Base-by-base conservation (phyloP, 2,888 invertebrate species). In the Calephelis perditalis region DNA sequence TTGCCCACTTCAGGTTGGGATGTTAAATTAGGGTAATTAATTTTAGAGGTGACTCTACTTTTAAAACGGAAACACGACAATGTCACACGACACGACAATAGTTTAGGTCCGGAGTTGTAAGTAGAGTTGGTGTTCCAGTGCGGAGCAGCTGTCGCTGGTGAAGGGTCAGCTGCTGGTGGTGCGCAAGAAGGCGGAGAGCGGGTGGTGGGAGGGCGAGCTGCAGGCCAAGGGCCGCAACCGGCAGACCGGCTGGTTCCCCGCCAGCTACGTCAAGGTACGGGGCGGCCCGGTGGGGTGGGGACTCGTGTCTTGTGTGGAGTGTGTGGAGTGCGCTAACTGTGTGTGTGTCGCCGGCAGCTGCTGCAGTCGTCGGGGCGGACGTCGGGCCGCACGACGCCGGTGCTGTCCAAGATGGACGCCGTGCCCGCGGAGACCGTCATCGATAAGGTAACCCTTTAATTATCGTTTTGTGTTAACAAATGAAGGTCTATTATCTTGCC, bases 121-220 rank as follows among this genome's bases (percentile, higher is more conserved):
- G 26, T 26, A 26, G 26, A 26, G 26, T 56, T 0, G 6, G 5
- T 54, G 49, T 67, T 65, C 0, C 60, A 98, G 98, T 72, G 82
- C 95, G 0, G 99, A 99, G 75, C 99, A 99, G 80, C 90, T 99
- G 49, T 95, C 96, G 12, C 91, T 99, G 44, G 94, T 94, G 69
- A 94, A 97, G 63, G 99, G 99, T 0, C 99, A 99, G 75, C 90
- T 99, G 62, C 95, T 99, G 62, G 96, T 97, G 92, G 96, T 99
- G n/a, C 93, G 98, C 35, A 99, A 99, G 89, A 99, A 98, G 79
- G 97, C 98, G 0, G 96, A 97, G 71, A 96, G 97, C 57, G 99
- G 99, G 26, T 99, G 99, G 99, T 99, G 99, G 99, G 99, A 99
- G 89, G 99, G 99, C 1, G 99, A 99, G 84, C 86, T 99, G 54